Conservation (phyloP, 2,113 vertebrate genomes). For the Numenius arquata region DNA sequence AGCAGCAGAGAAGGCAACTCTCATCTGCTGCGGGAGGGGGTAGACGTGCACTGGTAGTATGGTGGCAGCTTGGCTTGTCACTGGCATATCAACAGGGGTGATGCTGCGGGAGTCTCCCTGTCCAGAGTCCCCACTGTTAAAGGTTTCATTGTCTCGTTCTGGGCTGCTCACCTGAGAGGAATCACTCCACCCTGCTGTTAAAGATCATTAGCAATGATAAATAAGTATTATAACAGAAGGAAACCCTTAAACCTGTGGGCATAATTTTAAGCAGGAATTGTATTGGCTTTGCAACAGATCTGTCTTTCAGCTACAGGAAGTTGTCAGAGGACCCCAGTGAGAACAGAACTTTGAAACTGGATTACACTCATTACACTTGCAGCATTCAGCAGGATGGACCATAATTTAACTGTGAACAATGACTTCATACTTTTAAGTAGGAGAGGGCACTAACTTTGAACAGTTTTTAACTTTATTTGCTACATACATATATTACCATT, state of each 20-base stretch:
- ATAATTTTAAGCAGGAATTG: background rate
- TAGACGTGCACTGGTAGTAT: conserved; percentile 89
- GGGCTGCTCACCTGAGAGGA: conserved; percentile 94
- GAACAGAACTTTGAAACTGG: background rate
- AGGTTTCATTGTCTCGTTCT: conserved; percentile 83
- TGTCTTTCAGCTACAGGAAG: background rate
- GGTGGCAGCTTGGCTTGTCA: conserved; percentile 79
- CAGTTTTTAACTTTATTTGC: background rate
- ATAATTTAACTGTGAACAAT: background rate
- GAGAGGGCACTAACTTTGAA: background rate
- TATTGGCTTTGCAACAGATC: background rate
- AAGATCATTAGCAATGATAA: conserved; percentile 1
- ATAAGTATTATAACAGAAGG: background rate
- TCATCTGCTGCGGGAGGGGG: conserved; percentile 86
- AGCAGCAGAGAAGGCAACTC: conserved; percentile 93
- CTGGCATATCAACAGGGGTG: conserved; percentile 83
- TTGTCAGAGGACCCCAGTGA: background rate
- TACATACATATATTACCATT: background rate
- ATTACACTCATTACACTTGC: background rate
- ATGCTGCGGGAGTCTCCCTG: conserved; percentile 88
- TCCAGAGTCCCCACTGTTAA: conserved; percentile 86
- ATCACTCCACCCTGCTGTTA: conserved; percentile 88
- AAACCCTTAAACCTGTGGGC: background rate
- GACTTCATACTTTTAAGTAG: background rate
- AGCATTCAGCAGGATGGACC: background rate